phyloP scores from a whole-genome alignment of 2,888 invertebrate species.

The Dynastes grantii region DNA sequence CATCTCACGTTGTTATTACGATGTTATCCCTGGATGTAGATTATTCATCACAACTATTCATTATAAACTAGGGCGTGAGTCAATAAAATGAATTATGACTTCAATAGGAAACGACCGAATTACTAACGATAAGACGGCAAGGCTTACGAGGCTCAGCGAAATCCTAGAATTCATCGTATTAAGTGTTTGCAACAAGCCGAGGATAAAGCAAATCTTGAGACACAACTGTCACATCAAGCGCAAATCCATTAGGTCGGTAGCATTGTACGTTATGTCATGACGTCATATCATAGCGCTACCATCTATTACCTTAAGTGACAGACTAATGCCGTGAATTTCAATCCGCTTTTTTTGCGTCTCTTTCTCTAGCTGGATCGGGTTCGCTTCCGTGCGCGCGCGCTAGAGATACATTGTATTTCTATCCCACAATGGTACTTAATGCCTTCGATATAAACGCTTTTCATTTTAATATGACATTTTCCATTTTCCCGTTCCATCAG shows the following conservation, averaged over 20 bases:
- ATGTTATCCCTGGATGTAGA: too few relatives aligned
- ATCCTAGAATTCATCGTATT: conserved; percentile 54
- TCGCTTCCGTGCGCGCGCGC: conserved; percentile 41
- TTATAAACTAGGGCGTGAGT: conserved; percentile 23
- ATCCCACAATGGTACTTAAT: conserved; percentile 63
- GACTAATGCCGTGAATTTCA: conserved; percentile 64
- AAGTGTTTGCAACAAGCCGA: conserved; percentile 56
- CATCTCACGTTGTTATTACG: too few relatives aligned
- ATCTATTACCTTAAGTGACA: conserved; percentile 66
- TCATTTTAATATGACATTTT: conserved; percentile 65
- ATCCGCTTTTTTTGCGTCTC: conserved; percentile 59
- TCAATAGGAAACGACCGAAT: conserved; percentile 46
- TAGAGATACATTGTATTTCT: conserved; percentile 58
- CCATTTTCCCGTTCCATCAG: conserved; percentile 57
- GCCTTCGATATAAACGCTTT: conserved; percentile 64
- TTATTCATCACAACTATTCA: conserved; percentile 7
- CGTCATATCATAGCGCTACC: conserved; percentile 59
- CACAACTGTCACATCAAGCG: conserved; percentile 57
- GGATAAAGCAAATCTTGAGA: conserved; percentile 55
- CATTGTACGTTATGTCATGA: conserved; percentile 54
- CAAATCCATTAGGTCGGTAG: conserved; percentile 55
- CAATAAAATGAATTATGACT: conserved; percentile 43
- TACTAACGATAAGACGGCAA: conserved; percentile 40
- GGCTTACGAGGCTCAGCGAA: conserved; percentile 27
- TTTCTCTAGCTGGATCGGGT: not conserved